Base-by-base conservation (phyloP, 2,888 invertebrate genomes). In the Dicyrtoma fusca region DNA sequence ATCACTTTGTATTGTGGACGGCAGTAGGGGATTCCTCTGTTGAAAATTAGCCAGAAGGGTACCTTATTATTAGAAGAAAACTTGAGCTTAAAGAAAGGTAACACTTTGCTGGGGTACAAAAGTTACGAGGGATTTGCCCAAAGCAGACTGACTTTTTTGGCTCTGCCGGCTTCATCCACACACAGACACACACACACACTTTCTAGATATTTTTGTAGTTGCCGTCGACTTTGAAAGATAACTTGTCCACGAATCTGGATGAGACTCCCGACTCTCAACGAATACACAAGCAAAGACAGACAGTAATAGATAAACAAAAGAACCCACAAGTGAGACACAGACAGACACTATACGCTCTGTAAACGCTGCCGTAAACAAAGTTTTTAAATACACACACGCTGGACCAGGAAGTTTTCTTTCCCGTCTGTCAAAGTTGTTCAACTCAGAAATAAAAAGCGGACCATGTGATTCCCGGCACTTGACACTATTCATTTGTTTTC, bases 41-140 rank as follows among this genome's bases (percentile, higher is more conserved):
- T 69, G 71, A 73, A 75, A 75, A 75, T 75, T 75, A 75, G 75
- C 75, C 73, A 75, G 75, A 73, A 75, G 75, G 72, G 73, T 71
- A 70, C 72, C 69, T 75, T 59, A 75, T 75, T 75, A 75, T 75
- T 75, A 75, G 73, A 75, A 73, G 75, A 75, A 75, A 73, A 75
- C 75, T 73, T 71, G 70, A 70, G 75, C 75, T 75, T 72, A 71
- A 73, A 75, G 75, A 75, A 75, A 75, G 70, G 73, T 73, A 73
- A 73, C 66, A 73, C 63, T 72, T 75, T 47, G 69, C 64, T 72
- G 72, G 72, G 72, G 66, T 65, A 73, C 75, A 75, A 72, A 75
- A 73, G 70, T 73, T 70, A 71, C 66, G 71, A 75, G 75, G 72
- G 72, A 72, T 73, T 75, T 75, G 75, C 75, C 75, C 75, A 71